phyloP scores from a whole-genome alignment of 2,113 vertebrate species.

The Phrynocephalus versicolor region DNA sequence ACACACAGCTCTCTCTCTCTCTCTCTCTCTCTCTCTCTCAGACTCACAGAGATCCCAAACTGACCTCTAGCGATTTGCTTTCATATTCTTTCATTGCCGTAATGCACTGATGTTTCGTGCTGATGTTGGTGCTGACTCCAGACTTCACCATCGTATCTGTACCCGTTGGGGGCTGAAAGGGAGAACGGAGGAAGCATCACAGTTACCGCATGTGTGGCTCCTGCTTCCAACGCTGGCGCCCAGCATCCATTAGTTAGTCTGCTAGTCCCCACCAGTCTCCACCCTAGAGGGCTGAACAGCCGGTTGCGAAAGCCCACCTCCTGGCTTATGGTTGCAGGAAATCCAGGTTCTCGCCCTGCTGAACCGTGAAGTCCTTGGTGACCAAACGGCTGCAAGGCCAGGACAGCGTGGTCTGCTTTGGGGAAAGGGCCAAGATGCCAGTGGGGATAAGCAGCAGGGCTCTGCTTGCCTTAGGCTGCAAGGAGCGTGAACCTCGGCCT shows the following conservation, averaged over 20 bases:
- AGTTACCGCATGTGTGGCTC: rapidly evolving
- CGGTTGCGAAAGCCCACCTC: rapidly evolving
- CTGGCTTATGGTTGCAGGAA: not conserved
- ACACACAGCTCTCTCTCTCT: not conserved
- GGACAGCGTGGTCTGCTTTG: no score
- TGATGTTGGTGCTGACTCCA: slow-evolving; percentile 95
- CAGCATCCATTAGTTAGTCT: no score
- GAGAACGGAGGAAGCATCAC: not conserved
- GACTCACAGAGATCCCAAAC: slow-evolving; percentile 8
- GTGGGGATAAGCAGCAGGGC: not conserved
- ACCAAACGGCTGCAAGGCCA: no score
- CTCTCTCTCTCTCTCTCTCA: no score
- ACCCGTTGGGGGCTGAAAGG: slow-evolving; percentile 85
- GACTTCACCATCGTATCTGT: slow-evolving; percentile 97
- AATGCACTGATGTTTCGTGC: slow-evolving; percentile 97
- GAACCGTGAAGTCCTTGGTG: not conserved
- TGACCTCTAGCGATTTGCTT: slow-evolving; percentile 90
- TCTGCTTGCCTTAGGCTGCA: not conserved
- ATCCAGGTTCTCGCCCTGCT: not conserved
- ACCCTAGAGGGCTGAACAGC: not conserved
- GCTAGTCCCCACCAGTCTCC: no score
- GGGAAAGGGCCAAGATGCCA: not conserved
- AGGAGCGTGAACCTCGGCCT: not conserved
- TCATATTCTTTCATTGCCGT: slow-evolving; percentile 99
- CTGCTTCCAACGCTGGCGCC: no score